Conservation (phyloP, 2,888 invertebrate genomes). For the Zygogramma bicolorata region DNA sequence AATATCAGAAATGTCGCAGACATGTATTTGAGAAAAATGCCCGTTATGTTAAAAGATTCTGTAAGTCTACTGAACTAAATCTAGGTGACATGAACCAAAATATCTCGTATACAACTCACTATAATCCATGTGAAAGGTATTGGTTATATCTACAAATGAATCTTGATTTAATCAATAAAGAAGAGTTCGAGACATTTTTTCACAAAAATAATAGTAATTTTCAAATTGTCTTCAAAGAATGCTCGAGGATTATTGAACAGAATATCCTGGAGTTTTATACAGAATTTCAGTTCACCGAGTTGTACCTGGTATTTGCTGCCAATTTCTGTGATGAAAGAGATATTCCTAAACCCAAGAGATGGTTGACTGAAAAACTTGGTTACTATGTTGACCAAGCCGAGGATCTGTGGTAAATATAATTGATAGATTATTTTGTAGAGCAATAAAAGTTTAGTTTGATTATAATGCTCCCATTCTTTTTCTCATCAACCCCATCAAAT, state of each 20-base stretch:
- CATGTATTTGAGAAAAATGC: conserved; percentile 28
- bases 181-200: conserved; percentile 50
- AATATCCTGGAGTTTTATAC: conserved; percentile 52
- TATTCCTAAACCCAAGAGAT: conserved; percentile 8
- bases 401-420: conserved; percentile 21
- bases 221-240: conserved; percentile 57
- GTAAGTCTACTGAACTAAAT: conserved; percentile 13
- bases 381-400: conserved; percentile 24
- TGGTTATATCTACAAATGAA: conserved; percentile 55
- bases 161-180: conserved; percentile 41
- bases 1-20: conserved; percentile 20
- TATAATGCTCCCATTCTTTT: too few relatives aligned
- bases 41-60: conserved; percentile 10
- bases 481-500: too few relatives aligned
- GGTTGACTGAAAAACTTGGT: conserved; percentile 16
- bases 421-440: background rate
- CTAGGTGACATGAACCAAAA: background rate
- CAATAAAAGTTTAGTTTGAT: conserved; percentile 13
- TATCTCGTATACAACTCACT: conserved; percentile 49
- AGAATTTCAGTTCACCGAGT: conserved; percentile 56
- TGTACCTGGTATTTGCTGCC: conserved; percentile 51
- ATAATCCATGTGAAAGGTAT: conserved; percentile 58
- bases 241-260: conserved; percentile 59
- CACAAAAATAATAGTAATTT: conserved; percentile 55
- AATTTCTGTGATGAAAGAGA: conserved; percentile 38